These are phyloP conservation scores for Julus scandinavius DNA, from an alignment of 2,888 invertebrate species.

Conservation along the genomic window DNA sequence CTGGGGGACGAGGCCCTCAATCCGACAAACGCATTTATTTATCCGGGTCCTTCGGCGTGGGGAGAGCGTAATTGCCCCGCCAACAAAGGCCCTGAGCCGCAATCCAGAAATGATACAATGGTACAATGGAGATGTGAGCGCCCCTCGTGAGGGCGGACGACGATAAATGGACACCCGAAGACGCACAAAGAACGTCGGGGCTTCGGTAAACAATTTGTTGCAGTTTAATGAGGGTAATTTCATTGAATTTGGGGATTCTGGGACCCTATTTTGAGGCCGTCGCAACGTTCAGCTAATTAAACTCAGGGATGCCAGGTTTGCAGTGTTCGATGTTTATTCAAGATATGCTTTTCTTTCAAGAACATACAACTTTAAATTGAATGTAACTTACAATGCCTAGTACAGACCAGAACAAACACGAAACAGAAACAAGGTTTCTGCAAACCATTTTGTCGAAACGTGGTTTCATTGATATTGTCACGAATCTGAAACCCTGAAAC, in stretches of 20 bases:
- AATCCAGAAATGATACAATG: slow-evolving; percentile 13
- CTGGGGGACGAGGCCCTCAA: background rate
- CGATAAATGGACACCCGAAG: background rate
- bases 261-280: background rate
- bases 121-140: background rate
- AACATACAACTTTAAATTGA: too few species aligned
- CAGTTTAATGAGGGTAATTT: background rate
- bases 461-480: too few species aligned
- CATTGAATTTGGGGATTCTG: background rate
- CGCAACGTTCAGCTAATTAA: too few species aligned
- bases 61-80: background rate
- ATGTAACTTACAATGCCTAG: too few species aligned
- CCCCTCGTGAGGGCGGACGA: background rate
- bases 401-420: too few species aligned
- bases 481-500: too few species aligned
- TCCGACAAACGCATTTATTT: background rate
- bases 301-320: too few species aligned
- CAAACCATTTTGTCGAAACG: too few species aligned
- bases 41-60: slow-evolving; percentile 2
- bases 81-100: slow-evolving; percentile 21
- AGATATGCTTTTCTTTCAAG: too few species aligned
- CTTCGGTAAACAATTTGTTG: slow-evolving; percentile 11
- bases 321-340: too few species aligned
- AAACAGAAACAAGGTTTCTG: too few species aligned
- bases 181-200: background rate